Base-by-base conservation (phyloP, 2,888 invertebrate species). In the Drosophila nr. fundita region DNA sequence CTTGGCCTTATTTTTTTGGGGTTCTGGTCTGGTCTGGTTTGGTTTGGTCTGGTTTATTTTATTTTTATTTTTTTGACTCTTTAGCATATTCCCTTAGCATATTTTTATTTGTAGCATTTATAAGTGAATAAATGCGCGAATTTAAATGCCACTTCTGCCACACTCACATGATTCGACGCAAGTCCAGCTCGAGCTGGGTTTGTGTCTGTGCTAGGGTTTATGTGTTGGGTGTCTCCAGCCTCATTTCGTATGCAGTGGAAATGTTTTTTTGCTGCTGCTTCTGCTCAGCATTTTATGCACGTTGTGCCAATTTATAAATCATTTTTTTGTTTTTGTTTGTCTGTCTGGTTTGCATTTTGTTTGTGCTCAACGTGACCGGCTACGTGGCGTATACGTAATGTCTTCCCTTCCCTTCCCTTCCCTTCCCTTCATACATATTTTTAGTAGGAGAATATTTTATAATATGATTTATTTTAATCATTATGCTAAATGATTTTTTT, bases 221-320 rank as follows among this genome's bases (percentile, higher is more conserved):
- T 85, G 64, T 73, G 76, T 57, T 67, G 68, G 73, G 69, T 24
- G 45, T 76, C 72, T 77, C 65, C 71, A 75, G 79, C 48, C 85
- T 81, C 80, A 89, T 87, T 87, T 87, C 62, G 89, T 89, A 87
- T 89, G 87, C 87, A 87, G 87, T 87, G 83, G 80, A 81, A 89
- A 73, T 74, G 78, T 85, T 82, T 85, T 87, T 45, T 45, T 45
- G 24, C 45, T 45, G 45, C 15, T 45, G 45, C 15, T 45, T 79
- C 68, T 84, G 80, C 78, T 91, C 83, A 85, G 81, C 83, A 91
- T 91, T 91, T 91, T 89, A 83, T 91, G 83, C 91, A 91, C 91
- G 91, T 91, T 84, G 83, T 81, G 87, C 88, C 90, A 91, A 91
- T 91, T 91, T 91, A 91, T 91, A 91, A 91, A 91, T 91, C 90